Evolutionary conservation across 2,797 vertebrate species (phyloP), one percentile per base, ranked within the genome.

Genomic region (Anguilla obscura): DNA sequence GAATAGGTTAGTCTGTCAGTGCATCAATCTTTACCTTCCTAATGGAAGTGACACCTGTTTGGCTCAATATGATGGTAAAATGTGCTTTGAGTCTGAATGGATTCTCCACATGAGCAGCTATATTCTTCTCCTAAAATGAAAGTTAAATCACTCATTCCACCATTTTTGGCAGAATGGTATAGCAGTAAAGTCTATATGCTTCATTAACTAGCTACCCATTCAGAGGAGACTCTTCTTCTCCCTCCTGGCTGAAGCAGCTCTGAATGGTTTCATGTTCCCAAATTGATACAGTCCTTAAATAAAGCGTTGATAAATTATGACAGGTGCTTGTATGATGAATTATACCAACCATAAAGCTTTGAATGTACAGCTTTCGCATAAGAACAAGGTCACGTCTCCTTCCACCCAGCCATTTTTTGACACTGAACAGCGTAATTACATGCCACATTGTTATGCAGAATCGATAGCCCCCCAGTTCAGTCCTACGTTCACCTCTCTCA

Each of bases 381-480:
- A 30, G 30, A n/a, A 84, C 79, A 84, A 84, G n/a, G 52, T 54
- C 21, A 84, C n/a, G 27, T 50, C 30, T 54, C 30, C 45, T 84
- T 58, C 27, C 83, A 56, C 27, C 27, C n/a, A 3, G 45, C 24
- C n/a, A 9, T 9, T 84, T 74, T 54, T 85, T 84, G 50, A 56
- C 21, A 88, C 60, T 40, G 45, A 71, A 60, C 30, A n/a, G 30
- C 33, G 18, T 40, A 24, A 87, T 60, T 87, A 45, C 50, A 30
- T 27, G 79, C n/a, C 86, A 83, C 79, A 82, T 82, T 82, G 79
- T 82, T 82, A 82, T 82, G 45, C 79, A 3, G 79, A 50, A 50
- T 82, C 79, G n/a, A 82, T 82, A 50, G 54, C 36, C 48, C 48
- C 30, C 60, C n/a, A 12, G 6, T 30, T 2, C 14, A 60, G 16